These are phyloP conservation scores for Polyommatus icarus DNA, from an alignment of 2,888 invertebrate species.

Conservation along the genomic window DNA sequence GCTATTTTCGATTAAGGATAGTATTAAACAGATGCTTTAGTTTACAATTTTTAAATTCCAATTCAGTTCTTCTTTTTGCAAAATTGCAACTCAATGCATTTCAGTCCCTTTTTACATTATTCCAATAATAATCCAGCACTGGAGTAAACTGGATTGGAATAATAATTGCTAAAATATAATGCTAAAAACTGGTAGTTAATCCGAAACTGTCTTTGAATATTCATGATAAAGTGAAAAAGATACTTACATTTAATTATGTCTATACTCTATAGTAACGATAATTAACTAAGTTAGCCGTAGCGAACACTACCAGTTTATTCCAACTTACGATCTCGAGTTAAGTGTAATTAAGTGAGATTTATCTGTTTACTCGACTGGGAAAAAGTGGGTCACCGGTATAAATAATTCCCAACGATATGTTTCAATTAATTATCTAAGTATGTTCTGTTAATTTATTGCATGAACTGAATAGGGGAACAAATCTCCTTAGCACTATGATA, in stretches of 20 bases:
- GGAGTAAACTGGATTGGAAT: too few relatives aligned
- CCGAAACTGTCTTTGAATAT: neutral
- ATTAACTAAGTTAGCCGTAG: neutral
- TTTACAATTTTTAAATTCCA: too few relatives aligned
- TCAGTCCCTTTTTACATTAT: too few relatives aligned
- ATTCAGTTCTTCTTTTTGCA: too few relatives aligned
- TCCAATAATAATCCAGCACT: too few relatives aligned
- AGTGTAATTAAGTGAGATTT: constrained; percentile 48
- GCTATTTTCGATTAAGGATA: too few relatives aligned
- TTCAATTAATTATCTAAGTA: constrained; percentile 22
- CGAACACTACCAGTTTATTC: neutral
- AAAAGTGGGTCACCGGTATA: constrained; percentile 13
- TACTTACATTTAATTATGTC: neutral
- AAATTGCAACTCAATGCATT: too few relatives aligned
- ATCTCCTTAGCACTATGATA: neutral
- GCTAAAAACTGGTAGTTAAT: too few relatives aligned
- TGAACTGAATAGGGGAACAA: neutral
- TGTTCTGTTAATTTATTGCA: neutral
- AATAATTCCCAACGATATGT: constrained; percentile 14
- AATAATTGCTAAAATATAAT: too few relatives aligned
- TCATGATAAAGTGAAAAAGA: neutral
- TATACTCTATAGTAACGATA: neutral
- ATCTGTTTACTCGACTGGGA: constrained; percentile 53
- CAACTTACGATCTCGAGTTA: constrained; percentile 21
- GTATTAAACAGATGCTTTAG: too few relatives aligned